Percentiles rank a stretch among this genome's conserved stretches.
Evolutionary conservation across 30 jellyfish, hydroid and myxozoan genomes (phyloP).

Genomic region (Cassiopea andromeda): DNA sequence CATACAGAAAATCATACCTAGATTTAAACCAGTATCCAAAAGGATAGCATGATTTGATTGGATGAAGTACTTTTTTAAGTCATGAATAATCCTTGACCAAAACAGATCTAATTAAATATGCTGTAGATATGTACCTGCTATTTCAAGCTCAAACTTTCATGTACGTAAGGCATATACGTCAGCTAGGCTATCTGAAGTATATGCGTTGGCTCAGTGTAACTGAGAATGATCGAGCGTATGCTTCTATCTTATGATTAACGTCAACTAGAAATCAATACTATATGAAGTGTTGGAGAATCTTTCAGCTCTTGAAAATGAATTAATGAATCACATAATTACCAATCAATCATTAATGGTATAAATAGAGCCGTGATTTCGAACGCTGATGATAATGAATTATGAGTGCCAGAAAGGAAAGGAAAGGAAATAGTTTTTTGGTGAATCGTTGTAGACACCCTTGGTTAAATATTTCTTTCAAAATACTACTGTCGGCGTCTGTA

Average conservation of each 20-base stretch:
- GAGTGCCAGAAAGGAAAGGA: neutral
- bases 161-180: neutral
- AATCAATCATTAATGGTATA: neutral
- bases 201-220: too few relatives aligned
- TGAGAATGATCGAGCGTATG: too few relatives aligned
- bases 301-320: neutral
- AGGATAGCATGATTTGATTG: neutral
- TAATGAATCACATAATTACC: neutral
- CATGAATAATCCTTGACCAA: neutral
- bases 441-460: too few relatives aligned
- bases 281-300: neutral
- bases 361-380: neutral
- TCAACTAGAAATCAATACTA: too few relatives aligned
- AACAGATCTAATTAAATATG: neutral
- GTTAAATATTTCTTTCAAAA: too few relatives aligned
- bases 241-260: too few relatives aligned
- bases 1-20: neutral
- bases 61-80: neutral
- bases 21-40: neutral
- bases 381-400: too few relatives aligned
- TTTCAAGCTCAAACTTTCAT: neutral
- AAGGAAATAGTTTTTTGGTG: neutral
- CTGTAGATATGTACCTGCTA: constrained; percentile 7
- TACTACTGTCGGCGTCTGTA: too few relatives aligned
- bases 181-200: too few relatives aligned